Evolutionary conservation across 2,113 vertebrate genomes (phyloP).

Genomic region (Pteropus alecto): DNA sequence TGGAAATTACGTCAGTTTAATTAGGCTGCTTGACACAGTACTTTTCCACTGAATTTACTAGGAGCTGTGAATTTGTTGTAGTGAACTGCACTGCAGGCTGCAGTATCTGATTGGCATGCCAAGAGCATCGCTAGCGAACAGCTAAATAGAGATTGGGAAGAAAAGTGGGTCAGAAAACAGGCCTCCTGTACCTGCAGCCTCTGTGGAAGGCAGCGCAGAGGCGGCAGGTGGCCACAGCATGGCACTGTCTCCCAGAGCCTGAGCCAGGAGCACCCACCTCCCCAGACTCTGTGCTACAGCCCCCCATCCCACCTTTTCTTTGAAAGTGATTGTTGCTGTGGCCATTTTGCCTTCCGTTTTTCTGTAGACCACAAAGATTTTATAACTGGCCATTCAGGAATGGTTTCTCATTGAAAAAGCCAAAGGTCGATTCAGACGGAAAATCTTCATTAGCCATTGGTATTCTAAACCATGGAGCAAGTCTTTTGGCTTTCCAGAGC

Average conservation of each 20-base stretch:
- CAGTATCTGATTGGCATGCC: constrained; percentile 87
- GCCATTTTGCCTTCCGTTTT: constrained; percentile 27
- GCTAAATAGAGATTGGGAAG: constrained; percentile 84
- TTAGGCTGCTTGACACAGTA: constrained; percentile 80
- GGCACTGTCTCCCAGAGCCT: constrained; percentile 81
- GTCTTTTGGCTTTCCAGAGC: background rate
- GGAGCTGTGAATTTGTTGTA: constrained; percentile 80
- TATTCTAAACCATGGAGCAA: background rate
- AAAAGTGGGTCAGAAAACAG: constrained; percentile 86
- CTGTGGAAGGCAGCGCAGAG: constrained; percentile 69
- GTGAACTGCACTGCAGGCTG: constrained; percentile 85
- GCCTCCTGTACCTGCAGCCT: constrained; percentile 83
- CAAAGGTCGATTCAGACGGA: background rate
- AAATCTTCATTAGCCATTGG: background rate
- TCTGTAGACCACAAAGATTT: background rate
- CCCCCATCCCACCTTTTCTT: background rate
- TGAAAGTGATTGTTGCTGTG: constrained; percentile 45
- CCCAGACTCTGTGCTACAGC: background rate
- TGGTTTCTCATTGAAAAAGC: constrained; percentile 32
- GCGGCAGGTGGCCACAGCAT: constrained; percentile 80
- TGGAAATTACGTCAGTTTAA: constrained; percentile 75
- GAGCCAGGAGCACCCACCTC: background rate
- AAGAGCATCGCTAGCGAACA: constrained; percentile 83
- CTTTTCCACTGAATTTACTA: constrained; percentile 86
- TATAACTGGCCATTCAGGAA: constrained; percentile 11